Evolutionary conservation across 2,888 invertebrate genomes (phyloP), one percentile per base, ranked within the genome.

Genomic region (Aporophyla lueneburgensis): DNA sequence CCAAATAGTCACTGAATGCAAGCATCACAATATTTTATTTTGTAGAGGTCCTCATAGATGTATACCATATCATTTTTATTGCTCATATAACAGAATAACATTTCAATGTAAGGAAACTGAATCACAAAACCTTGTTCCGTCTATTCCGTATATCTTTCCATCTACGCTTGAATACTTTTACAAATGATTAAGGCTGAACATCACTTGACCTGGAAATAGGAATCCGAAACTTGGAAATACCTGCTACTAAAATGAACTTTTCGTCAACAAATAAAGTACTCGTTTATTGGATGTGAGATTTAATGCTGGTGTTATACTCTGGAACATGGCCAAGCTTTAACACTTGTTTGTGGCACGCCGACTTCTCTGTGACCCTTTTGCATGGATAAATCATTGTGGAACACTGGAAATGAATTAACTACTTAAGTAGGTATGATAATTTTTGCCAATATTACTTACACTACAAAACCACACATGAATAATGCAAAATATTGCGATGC

Each of bases 151-250:
- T 33, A 61, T 16, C 27, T 6, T 5, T 71, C 16, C n/a, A 43
- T 73, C 16, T 21, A 16, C 21, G n/a, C 33, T 62, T 21, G 56
- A 46, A 63, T 63, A 56, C 43, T 62, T 79, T 56, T 33, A 16
- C 5, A 58, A 24, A 51, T 49, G 51, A 70, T 1, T 51, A 71
- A 61, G 14, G 33, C 51, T 33, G 33, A 51, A 73, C 19, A 40
- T 61, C 21, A 74, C 51, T 78, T 63, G 63, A 80, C 56, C 56
- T 63, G 16, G 27, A 16, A 62, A 62, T 72, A 54, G 40, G 43
- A 62, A 49, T 61, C n/a, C n/a, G 43, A 77, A 72, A 53, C 24
- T 72, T 80, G 19, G 14, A 43, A 72, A 49, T 62, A 54, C 27
- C 16, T 51, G 53, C 71, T 53, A 49, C 46, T 54, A n/a, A 53